Evolutionary conservation across 2,113 vertebrate genomes (phyloP), one percentile per base, ranked within the genome.

Genomic region (Acanthisitta chloris): DNA sequence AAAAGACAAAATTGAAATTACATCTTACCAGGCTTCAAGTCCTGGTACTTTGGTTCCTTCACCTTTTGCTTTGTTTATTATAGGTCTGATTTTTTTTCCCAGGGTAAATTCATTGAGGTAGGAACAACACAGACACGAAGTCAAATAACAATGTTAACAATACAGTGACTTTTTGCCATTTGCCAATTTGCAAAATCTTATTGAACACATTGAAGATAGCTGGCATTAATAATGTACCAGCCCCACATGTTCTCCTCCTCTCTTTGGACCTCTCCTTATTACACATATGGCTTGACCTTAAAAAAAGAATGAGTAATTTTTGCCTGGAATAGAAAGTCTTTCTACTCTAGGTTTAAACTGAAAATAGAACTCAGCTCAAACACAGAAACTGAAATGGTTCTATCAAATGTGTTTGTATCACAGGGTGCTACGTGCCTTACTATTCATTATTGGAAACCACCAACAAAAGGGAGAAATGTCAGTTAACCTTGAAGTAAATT

Each of bases 401-500:
- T 77, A 88, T 86, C 65, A 52, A 52, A 66, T 0, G 0, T 40
- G 10, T n/a, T 24, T 9, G 13, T 61, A 70, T 25, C n/a, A 59
- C 18, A 59, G 28, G 25, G 10, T 79, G 55, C 65, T 46, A 10
- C 0, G 0, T 74, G 80, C 36, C 51, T 88, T 66, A 57, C 34
- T 89, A 29, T 87, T 90, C 42, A 9, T 54, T 71, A 21, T 10
- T 85, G 46, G 43, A 90, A 87, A 85, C 26, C 38, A 76, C 17
- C 59, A 83, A 8, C 52, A 85, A 87, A 86, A 70, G 42, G 45
- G 16, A 64, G 38, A 79, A 91, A 49, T 49, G 20, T 38, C 67
- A 81, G 48, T 88, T 90, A 93, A 93, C 76, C 86, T 86, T 92
- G 86, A 67, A 74, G 45, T 48, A 94, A 93, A 84, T 93, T 81